A percentile compares a stretch with the other conserved stretches of the same genome.
Conservation (phyloP, 2,797 vertebrate genomes). For the Microctenopoma lineatum region DNA sequence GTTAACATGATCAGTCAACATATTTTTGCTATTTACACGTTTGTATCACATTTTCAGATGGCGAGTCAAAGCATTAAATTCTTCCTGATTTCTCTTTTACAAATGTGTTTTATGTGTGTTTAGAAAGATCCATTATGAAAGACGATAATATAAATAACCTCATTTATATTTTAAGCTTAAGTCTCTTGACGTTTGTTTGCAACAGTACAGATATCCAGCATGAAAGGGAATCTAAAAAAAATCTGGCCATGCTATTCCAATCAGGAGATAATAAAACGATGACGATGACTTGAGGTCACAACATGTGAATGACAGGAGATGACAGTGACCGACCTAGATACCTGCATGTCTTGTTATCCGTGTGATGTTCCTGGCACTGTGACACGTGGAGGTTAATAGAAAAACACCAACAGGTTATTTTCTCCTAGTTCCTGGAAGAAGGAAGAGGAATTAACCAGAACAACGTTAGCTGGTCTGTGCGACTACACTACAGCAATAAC, state of each 20-base stretch:
- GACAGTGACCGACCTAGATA: constrained; percentile 10
- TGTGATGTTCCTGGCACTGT: background rate
- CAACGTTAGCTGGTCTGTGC: background rate
- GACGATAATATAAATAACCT: background rate
- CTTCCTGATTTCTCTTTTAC: too few relatives aligned
- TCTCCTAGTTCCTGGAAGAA: constrained; percentile 21
- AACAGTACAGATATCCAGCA: too few relatives aligned
- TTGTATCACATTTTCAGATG: constrained; percentile 28
- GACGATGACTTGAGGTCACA: background rate
- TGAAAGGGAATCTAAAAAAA: too few relatives aligned
- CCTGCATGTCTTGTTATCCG: background rate
- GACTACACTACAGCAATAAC: constrained; percentile 6
- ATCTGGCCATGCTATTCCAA: background rate
- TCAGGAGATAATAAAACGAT: too few relatives aligned
- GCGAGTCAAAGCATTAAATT: background rate
- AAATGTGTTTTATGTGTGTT: background rate
- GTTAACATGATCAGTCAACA: constrained; percentile 48
- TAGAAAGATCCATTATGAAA: constrained; percentile 2
- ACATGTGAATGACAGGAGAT: background rate
- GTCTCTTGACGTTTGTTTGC: too few relatives aligned
- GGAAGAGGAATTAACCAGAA: background rate
- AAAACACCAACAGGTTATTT: constrained; percentile 15
- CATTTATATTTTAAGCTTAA: too few relatives aligned
- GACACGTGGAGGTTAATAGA: background rate
- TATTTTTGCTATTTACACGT: constrained; percentile 21